A percentile compares a stretch with the other conserved stretches of the same genome.
phyloP scores from a whole-genome alignment of 2,888 invertebrate genomes.

The Merodon equestris region DNA sequence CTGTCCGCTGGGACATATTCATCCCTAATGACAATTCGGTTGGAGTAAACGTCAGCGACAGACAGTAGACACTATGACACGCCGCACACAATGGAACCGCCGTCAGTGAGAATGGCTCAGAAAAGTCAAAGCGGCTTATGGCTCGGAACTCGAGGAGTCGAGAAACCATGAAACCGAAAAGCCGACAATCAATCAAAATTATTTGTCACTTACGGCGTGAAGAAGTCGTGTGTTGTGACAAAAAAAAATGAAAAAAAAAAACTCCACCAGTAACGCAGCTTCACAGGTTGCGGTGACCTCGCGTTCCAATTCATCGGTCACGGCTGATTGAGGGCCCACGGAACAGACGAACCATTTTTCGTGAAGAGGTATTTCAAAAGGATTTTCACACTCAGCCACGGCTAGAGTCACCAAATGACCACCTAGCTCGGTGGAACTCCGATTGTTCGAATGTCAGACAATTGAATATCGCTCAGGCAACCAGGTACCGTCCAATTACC shows the following conservation, averaged over 20 bases:
- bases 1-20: conserved; percentile 46
- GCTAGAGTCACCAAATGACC: conserved; percentile 52
- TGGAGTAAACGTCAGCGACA: conserved; percentile 52
- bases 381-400: conserved; percentile 40
- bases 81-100: conserved; percentile 44
- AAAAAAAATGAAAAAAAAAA: conserved; percentile 43
- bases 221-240: conserved; percentile 68
- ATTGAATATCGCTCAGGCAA: conserved; percentile 52
- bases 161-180: too few species aligned
- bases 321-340: conserved; percentile 40
- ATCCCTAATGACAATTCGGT: conserved; percentile 63
- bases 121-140: conserved; percentile 63
- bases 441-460: conserved; percentile 34
- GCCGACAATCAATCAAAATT: conserved; percentile 63
- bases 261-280: conserved; percentile 12
- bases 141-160: neutral
- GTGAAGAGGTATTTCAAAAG: conserved; percentile 55
- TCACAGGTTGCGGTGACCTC: neutral
- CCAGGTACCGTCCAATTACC: neutral
- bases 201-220: conserved; percentile 64
- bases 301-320: conserved; percentile 58
- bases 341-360: conserved; percentile 13
- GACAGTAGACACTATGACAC: conserved; percentile 62
- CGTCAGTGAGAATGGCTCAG: conserved; percentile 61
- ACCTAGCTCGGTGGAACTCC: conserved; percentile 33